A percentile compares a stretch with the other conserved stretches of the same genome.
phyloP scores from a whole-genome alignment of 2,888 invertebrate genomes.

The Tiliacea citrago region DNA sequence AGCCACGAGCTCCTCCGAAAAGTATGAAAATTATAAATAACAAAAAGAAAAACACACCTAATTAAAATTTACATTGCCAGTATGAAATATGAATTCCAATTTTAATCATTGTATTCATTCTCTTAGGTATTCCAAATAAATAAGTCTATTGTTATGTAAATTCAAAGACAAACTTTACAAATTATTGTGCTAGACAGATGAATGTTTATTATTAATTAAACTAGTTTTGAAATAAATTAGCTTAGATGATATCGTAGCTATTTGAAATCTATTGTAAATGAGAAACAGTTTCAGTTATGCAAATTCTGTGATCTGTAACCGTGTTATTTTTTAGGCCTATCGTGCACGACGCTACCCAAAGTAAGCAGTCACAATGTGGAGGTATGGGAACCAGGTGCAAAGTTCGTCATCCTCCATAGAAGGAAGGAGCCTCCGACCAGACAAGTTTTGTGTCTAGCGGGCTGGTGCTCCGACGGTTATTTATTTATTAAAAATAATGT shows the following conservation, averaged over 20 bases:
- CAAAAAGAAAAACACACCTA: background rate
- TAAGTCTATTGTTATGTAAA: conserved; percentile 40
- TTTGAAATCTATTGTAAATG: conserved; percentile 16
- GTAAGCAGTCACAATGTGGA: background rate
- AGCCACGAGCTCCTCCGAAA: too few relatives aligned
- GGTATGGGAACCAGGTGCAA: background rate
- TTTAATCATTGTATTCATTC: conserved; percentile 26
- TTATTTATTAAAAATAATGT: too few relatives aligned
- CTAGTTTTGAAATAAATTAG: conserved; percentile 11
- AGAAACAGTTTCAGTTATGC: conserved; percentile 1
- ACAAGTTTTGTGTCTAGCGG: background rate
- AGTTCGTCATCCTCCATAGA: background rate
- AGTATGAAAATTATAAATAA: background rate
- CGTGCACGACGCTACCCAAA: background rate
- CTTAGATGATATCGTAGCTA: background rate
- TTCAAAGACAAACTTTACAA: conserved; percentile 26
- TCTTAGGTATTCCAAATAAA: conserved; percentile 17
- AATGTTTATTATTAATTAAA: conserved; percentile 36
- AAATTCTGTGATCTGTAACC: background rate
- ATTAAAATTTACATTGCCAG: conserved; percentile 22
- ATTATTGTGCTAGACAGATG: conserved; percentile 34
- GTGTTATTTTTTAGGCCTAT: background rate
- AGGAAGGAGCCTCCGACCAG: too few relatives aligned
- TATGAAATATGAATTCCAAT: conserved; percentile 34
- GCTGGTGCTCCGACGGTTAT: background rate